Evolutionary conservation across 1,140 invertebrate species (phyloP).

Genomic region (Drosophila pruinosa): DNA sequence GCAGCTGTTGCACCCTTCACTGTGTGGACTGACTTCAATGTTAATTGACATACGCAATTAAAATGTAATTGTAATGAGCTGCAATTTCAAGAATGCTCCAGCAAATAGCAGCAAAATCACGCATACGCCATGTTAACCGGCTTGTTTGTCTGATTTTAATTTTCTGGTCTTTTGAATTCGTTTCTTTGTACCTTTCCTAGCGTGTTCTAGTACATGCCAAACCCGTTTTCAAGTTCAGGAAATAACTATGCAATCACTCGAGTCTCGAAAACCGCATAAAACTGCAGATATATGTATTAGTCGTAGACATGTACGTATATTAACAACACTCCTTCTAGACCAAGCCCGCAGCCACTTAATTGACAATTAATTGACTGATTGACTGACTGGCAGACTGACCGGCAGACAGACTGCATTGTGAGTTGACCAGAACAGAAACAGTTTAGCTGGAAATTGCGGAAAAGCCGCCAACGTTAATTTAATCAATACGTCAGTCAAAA

Average conservation of each 20-base stretch:
- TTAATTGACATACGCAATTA: conserved; percentile 57
- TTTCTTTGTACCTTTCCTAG: conserved; percentile 24
- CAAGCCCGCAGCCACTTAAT: not conserved
- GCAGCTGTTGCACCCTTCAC: conserved; percentile 50
- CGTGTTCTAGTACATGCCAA: conserved; percentile 45
- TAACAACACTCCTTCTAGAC: conserved; percentile 22
- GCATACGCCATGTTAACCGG: conserved; percentile 58
- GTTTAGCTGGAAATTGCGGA: conserved; percentile 4
- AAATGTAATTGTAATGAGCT: conserved; percentile 56
- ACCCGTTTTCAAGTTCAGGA: conserved; percentile 78
- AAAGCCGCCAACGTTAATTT: not conserved
- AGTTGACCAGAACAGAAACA: not conserved
- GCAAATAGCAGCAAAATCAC: conserved; percentile 30
- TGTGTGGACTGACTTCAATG: not conserved
- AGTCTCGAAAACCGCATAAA: conserved; percentile 45
- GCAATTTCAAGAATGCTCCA: conserved; percentile 70
- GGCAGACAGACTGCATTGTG: not conserved
- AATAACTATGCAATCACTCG: conserved; percentile 63
- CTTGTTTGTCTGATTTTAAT: no score
- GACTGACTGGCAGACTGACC: not conserved
- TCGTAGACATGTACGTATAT: not conserved
- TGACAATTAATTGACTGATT: conserved; percentile 3
- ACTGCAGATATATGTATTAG: conserved; percentile 40
- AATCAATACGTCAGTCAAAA: not conserved
- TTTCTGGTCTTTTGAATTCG: conserved; percentile 15